phyloP scores from a whole-genome alignment of 2,797 vertebrate genomes.

The Telmatherina bonti region DNA sequence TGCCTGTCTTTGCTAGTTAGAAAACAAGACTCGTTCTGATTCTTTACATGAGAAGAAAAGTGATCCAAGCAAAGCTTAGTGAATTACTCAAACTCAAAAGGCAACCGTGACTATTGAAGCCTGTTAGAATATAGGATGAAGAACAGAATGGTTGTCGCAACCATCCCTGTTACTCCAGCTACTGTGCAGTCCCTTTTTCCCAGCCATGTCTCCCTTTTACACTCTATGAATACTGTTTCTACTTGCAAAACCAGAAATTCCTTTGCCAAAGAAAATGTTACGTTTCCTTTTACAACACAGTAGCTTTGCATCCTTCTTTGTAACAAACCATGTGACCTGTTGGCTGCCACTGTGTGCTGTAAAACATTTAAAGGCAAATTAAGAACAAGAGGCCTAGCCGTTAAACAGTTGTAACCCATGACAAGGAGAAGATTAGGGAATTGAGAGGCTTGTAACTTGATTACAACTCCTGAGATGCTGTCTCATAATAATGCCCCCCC shows the following conservation, averaged over 20 bases:
- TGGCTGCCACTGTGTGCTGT: slow-evolving; percentile 60
- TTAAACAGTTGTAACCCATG: slow-evolving; percentile 79
- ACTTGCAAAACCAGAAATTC: slow-evolving; percentile 76
- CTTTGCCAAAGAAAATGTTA: slow-evolving; percentile 68
- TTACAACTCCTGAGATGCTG: slow-evolving; percentile 77
- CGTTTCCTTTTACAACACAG: slow-evolving; percentile 72
- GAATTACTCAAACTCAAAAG: slow-evolving; percentile 48
- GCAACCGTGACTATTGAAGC: slow-evolving; percentile 44
- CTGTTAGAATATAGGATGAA: slow-evolving; percentile 59
- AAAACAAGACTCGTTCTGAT: slow-evolving; percentile 14
- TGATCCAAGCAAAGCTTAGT: background rate
- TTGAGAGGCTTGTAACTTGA: slow-evolving; percentile 82
- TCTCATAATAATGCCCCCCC: slow-evolving; percentile 73
- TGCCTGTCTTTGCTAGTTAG: slow-evolving; percentile 30
- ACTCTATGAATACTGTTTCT: slow-evolving; percentile 47
- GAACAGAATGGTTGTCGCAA: slow-evolving; percentile 41
- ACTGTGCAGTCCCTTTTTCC: slow-evolving; percentile 35
- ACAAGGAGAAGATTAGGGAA: slow-evolving; percentile 82
- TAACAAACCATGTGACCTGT: slow-evolving; percentile 52
- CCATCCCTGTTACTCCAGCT: slow-evolving; percentile 54
- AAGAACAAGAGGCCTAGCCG: slow-evolving; percentile 68
- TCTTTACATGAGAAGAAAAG: slow-evolving; percentile 15
- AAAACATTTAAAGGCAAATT: slow-evolving; percentile 75
- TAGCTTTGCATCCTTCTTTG: slow-evolving; percentile 56
- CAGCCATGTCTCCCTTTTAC: slow-evolving; percentile 17